phyloP scores from a whole-genome alignment of 2,797 vertebrate species.

The Nasua narica region DNA sequence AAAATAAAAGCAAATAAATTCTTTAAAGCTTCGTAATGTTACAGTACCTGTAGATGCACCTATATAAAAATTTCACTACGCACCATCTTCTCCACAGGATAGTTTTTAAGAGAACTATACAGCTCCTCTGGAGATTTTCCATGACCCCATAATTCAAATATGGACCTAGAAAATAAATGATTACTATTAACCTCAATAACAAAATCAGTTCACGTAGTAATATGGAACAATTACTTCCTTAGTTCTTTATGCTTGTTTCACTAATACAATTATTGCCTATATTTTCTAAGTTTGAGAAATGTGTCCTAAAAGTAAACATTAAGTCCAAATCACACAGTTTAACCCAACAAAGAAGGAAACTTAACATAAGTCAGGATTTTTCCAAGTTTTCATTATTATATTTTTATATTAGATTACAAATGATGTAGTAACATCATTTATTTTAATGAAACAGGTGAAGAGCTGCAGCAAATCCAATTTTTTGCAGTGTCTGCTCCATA shows the following conservation, averaged over 20 bases:
- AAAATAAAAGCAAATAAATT: constrained; percentile 68
- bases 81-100: constrained; percentile 92
- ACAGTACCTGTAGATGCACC: neutral
- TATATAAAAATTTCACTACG: neutral
- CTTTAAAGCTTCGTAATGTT: neutral
- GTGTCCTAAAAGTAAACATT: neutral
- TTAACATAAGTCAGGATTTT: neutral
- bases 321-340: neutral
- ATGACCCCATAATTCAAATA: constrained; percentile 98
- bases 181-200: neutral
- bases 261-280: neutral
- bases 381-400: neutral
- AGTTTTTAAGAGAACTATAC: constrained; percentile 89
- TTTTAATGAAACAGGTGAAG: neutral
- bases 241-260: neutral
- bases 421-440: neutral
- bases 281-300: constrained; percentile 19
- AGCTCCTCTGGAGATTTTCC: constrained; percentile 90
- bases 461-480: neutral
- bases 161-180: constrained; percentile 86
- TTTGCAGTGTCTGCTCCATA: neutral
- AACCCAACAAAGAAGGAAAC: neutral
- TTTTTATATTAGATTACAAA: neutral
- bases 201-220: neutral
- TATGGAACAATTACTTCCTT: neutral